A percentile compares a stretch with the other conserved stretches of the same genome.
phyloP scores from a whole-genome alignment of 30 jellyfish, hydroid and myxozoan species.

The Pseudorhiza aurosa region DNA sequence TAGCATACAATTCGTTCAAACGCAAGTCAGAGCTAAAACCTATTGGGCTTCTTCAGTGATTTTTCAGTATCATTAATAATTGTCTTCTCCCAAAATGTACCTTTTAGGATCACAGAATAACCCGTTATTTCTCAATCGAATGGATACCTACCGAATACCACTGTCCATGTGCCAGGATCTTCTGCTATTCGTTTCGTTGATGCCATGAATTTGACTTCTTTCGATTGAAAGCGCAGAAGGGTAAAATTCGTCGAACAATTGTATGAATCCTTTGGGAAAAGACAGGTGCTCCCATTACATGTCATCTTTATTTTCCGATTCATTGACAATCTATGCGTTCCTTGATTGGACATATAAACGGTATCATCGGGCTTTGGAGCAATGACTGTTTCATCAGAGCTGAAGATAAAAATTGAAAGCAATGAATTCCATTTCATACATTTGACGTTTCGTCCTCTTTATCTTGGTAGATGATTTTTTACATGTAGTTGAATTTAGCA shows the following conservation, averaged over 20 bases:
- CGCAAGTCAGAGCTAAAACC: no score
- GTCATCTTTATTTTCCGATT: neutral
- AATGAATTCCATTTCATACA: no score
- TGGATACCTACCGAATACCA: conserved; percentile 5
- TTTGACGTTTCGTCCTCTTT: no score
- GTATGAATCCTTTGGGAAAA: conserved; percentile 36
- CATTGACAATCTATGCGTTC: conserved; percentile 3
- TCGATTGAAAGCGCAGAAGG: conserved; percentile 6
- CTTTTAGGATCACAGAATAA: no score
- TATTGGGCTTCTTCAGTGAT: no score
- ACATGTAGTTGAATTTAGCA: no score
- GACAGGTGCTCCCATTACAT: conserved; percentile 13
- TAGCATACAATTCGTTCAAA: no score
- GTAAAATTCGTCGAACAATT: conserved; percentile 2
- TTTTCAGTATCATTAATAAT: no score
- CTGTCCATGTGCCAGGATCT: conserved; percentile 35
- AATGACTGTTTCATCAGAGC: neutral
- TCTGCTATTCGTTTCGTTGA: neutral
- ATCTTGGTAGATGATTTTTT: no score
- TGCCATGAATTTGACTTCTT: neutral
- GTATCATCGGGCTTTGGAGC: conserved; percentile 32
- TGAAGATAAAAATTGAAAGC: no score
- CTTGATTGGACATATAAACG: conserved; percentile 15
- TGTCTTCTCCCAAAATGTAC: neutral
- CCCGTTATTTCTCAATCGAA: no score